Conservation (phyloP, 2,888 invertebrate genomes). For the Hipparchia sbordonii region DNA sequence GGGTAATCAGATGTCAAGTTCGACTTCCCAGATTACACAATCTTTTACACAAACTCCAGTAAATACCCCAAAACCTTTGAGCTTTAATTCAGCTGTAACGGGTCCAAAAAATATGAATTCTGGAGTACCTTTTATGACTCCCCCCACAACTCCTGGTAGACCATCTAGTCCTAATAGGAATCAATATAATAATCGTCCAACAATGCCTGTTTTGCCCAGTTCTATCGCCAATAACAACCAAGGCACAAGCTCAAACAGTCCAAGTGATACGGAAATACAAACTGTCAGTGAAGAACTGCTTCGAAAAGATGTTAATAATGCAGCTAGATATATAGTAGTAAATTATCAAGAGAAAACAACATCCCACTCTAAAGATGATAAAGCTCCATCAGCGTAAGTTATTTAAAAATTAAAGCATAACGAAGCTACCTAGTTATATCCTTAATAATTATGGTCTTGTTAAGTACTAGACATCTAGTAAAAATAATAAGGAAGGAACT, state of each 20-base stretch:
- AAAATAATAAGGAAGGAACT: too few relatives aligned
- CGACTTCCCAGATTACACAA: slow-evolving; percentile 11
- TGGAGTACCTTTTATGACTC: slow-evolving; percentile 39
- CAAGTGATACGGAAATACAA: slow-evolving; percentile 85
- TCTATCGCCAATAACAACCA: slow-evolving; percentile 68
- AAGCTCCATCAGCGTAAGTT: slow-evolving; percentile 89
- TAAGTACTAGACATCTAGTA: too few relatives aligned
- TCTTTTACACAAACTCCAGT: slow-evolving; percentile 37
- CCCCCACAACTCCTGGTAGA: slow-evolving; percentile 47
- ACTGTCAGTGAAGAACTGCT: slow-evolving; percentile 88
- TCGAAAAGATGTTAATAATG: slow-evolving; percentile 88
- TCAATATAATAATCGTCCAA: slow-evolving; percentile 45
- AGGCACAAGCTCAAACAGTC: slow-evolving; percentile 49
- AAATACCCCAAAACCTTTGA: slow-evolving; percentile 57
- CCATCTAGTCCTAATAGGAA: slow-evolving; percentile 36
- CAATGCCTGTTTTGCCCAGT: slow-evolving; percentile 65
- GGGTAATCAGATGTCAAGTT: slow-evolving; percentile 32
- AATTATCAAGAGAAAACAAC: slow-evolving; percentile 90
- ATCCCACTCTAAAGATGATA: slow-evolving; percentile 86
- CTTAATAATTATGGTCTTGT: too few relatives aligned
- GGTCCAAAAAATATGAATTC: slow-evolving; percentile 55
- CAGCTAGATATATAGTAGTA: slow-evolving; percentile 86
- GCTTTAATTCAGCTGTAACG: slow-evolving; percentile 62
- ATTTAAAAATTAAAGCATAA: not conserved
- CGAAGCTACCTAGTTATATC: not conserved